These are phyloP conservation scores for Agrotis exclamationis DNA, from an alignment of 2,888 invertebrate species.

Conservation along the genomic window DNA sequence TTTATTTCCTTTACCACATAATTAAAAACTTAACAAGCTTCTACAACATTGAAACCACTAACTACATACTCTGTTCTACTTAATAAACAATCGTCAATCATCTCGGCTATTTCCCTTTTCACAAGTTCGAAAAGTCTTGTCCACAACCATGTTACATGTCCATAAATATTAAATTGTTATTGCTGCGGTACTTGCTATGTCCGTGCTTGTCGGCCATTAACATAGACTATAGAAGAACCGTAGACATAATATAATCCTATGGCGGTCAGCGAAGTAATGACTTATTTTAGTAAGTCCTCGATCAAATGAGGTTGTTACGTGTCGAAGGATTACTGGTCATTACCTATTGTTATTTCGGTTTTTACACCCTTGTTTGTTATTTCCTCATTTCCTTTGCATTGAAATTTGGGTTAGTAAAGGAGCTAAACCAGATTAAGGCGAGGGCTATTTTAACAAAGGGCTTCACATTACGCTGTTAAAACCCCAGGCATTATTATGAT, in stretches of 20 bases:
- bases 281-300: slow-evolving; percentile 65
- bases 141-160: slow-evolving; percentile 50
- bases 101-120: slow-evolving; percentile 38
- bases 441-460: background rate
- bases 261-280: slow-evolving; percentile 66
- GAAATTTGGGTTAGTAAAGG: background rate
- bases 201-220: slow-evolving; percentile 62
- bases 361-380: slow-evolving; percentile 27
- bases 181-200: slow-evolving; percentile 39
- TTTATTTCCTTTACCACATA: background rate
- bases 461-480: background rate
- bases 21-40: slow-evolving; percentile 20
- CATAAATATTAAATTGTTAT: slow-evolving; percentile 65
- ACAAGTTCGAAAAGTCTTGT: slow-evolving; percentile 56
- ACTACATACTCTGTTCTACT: slow-evolving; percentile 14
- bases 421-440: background rate
- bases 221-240: slow-evolving; percentile 38
- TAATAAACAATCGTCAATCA: slow-evolving; percentile 44
- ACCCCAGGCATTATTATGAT: too few species aligned
- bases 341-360: slow-evolving; percentile 35
- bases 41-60: slow-evolving; percentile 24
- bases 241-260: slow-evolving; percentile 50
- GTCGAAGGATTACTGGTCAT: slow-evolving; percentile 63
- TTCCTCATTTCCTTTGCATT: slow-evolving; percentile 22
- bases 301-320: slow-evolving; percentile 69